Evolutionary conservation across 2,113 vertebrate genomes (phyloP).

Genomic region (Girardinichthys multiradiatus): DNA sequence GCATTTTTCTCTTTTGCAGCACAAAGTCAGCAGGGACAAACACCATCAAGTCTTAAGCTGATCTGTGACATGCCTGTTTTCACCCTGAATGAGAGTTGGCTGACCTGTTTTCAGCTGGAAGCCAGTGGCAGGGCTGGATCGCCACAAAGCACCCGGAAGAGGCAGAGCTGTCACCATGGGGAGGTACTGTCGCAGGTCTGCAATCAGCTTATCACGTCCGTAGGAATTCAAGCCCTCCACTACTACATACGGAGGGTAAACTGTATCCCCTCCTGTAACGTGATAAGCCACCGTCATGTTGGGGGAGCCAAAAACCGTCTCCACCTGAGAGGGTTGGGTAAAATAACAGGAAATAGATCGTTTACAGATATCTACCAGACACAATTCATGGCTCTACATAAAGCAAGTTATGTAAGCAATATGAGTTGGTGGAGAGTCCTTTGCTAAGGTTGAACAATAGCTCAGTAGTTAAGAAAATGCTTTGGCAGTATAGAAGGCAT

Average conservation of each 20-base stretch:
- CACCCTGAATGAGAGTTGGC: slow-evolving; percentile 43
- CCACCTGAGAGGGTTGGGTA: slow-evolving; percentile 79
- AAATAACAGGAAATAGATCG: neutral
- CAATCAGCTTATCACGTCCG: slow-evolving; percentile 87
- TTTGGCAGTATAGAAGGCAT: neutral
- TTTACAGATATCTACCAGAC: neutral
- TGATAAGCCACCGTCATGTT: slow-evolving; percentile 94
- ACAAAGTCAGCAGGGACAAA: slow-evolving; percentile 29
- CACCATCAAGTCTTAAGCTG: slow-evolving; percentile 14
- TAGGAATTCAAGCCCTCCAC: slow-evolving; percentile 84
- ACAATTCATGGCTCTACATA: neutral
- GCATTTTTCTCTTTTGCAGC: slow-evolving; percentile 2
- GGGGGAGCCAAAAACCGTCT: slow-evolving; percentile 87
- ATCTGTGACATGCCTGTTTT: slow-evolving; percentile 39
- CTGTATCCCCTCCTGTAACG: slow-evolving; percentile 82
- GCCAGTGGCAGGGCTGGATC: slow-evolving; percentile 82
- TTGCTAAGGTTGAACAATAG: neutral
- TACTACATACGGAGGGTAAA: slow-evolving; percentile 88
- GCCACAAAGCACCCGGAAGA: slow-evolving; percentile 86
- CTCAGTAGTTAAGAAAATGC: neutral
- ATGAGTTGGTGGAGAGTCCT: neutral
- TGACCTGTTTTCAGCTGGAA: slow-evolving; percentile 95
- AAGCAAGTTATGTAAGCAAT: neutral
- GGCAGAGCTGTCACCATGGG: slow-evolving; percentile 88
- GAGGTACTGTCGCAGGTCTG: slow-evolving; percentile 88